Percentiles rank a stretch among this genome's conserved stretches.
Evolutionary conservation across 1,140 invertebrate genomes (phyloP).

Genomic region (Pseudomyrmex sp.): DNA sequence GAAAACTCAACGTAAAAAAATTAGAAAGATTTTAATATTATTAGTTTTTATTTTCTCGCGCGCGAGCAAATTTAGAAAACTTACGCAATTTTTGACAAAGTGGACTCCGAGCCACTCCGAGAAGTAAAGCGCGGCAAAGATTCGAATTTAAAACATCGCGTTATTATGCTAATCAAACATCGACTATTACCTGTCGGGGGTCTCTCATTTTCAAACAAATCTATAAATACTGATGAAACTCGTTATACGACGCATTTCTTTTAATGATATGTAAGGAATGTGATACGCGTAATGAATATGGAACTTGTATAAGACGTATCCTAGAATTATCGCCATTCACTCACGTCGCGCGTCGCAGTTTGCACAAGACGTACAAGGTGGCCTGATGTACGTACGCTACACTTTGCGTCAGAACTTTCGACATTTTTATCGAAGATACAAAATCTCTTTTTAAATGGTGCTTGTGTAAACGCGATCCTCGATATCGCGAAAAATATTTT

Average conservation of each 20-base stretch:
- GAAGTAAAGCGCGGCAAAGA: no score
- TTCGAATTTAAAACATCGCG: no score
- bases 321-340: slow-evolving; percentile 39
- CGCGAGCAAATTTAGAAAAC: no score
- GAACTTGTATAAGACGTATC: slow-evolving; percentile 27
- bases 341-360: slow-evolving; percentile 3
- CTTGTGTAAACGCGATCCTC: not conserved
- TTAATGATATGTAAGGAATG: slow-evolving; percentile 16
- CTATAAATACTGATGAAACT: not conserved
- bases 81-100: no score
- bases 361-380: not conserved
- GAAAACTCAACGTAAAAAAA: no score
- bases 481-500: not conserved
- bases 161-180: no score
- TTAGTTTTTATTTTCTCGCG: no score
- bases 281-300: slow-evolving; percentile 38
- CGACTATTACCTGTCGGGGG: no score
- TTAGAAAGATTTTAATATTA: no score
- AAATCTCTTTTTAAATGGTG: slow-evolving; percentile 3
- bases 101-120: no score
- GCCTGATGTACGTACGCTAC: slow-evolving; percentile 23
- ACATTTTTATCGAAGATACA: slow-evolving; percentile 13
- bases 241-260: not conserved
- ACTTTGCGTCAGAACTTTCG: slow-evolving; percentile 46
- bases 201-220: no score